Conservation (phyloP, 2,888 invertebrate species). For the Amblyjoppa fuscipennis region DNA sequence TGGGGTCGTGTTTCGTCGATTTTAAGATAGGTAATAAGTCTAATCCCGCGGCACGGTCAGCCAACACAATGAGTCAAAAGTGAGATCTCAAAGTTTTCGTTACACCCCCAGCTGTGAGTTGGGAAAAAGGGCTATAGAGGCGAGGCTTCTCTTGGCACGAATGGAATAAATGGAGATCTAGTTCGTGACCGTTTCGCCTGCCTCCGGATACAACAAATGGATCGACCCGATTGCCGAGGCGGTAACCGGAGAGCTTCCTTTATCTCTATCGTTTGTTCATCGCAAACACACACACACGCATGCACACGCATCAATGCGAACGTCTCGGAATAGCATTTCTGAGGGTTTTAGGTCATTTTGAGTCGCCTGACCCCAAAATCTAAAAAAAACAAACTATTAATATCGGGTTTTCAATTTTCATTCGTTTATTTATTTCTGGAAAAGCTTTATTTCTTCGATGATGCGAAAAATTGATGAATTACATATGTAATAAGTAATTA, state of each 20-base stretch:
- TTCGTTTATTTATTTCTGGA: not conserved
- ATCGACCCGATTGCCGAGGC: constrained; percentile 13
- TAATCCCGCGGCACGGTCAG: constrained; percentile 18
- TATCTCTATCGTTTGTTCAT: constrained; percentile 55
- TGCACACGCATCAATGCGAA: not conserved
- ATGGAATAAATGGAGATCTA: constrained; percentile 42
- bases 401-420: not conserved
- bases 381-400: not conserved
- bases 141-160: constrained; percentile 24
- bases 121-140: constrained; percentile 19
- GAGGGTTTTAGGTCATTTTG: not conserved
- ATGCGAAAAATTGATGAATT: not conserved
- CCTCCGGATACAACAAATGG: constrained; percentile 38
- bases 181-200: constrained; percentile 43
- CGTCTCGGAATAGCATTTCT: not conserved
- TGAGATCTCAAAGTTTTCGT: constrained; percentile 27
- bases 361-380: not conserved
- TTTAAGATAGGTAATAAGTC: constrained; percentile 20
- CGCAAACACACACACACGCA: not conserved
- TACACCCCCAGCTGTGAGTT: constrained; percentile 17
- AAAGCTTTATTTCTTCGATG: not conserved
- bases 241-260: constrained; percentile 53
- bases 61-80: constrained; percentile 4
- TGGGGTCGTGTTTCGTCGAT: constrained; percentile 9
- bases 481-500: too few relatives aligned